These are phyloP conservation scores for Gadopsis marmoratus DNA, from an alignment of 2,797 vertebrate genomes.

Conservation along the genomic window DNA sequence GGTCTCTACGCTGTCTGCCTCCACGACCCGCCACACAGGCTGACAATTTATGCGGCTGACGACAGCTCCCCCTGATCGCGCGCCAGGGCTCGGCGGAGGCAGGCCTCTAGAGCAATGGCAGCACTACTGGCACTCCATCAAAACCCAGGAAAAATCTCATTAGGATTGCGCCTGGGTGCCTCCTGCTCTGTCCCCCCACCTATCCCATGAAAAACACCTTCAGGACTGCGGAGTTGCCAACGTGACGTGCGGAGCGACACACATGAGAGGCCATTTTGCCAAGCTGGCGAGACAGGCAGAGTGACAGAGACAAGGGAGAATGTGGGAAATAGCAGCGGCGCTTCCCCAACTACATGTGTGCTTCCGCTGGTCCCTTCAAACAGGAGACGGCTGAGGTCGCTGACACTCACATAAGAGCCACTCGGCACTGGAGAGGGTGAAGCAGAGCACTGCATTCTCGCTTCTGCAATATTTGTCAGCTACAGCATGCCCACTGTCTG, in stretches of 20 bases:
- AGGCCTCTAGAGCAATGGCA: constrained; percentile 79
- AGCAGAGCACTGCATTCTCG: constrained; percentile 19
- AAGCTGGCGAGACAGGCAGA: constrained; percentile 33
- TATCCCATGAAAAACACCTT: constrained; percentile 72
- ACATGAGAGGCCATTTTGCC: constrained; percentile 59
- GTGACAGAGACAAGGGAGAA: constrained; percentile 35
- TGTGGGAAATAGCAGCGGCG: constrained; percentile 13
- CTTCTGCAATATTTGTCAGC: background rate
- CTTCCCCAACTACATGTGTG: constrained; percentile 33
- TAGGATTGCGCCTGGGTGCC: constrained; percentile 70
- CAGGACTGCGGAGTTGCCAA: constrained; percentile 59
- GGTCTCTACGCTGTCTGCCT: constrained; percentile 78
- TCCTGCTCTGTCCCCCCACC: constrained; percentile 57
- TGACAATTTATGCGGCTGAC: constrained; percentile 88
- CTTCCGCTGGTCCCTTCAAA: constrained; percentile 31
- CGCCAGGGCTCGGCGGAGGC: constrained; percentile 88
- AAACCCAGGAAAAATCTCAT: constrained; percentile 84
- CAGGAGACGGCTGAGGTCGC: constrained; percentile 27
- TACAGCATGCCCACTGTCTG: constrained; percentile 1
- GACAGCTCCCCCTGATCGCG: constrained; percentile 92
- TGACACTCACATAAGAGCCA: constrained; percentile 46
- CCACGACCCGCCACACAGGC: constrained; percentile 85
- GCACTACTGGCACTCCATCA: constrained; percentile 86
- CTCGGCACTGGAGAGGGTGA: constrained; percentile 17
- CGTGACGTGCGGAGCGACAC: constrained; percentile 36